Evolutionary conservation across 53 echinoderm and acorn worm species (phyloP), one percentile per base, ranked within the genome.

Genomic region (Crossaster papposus): DNA sequence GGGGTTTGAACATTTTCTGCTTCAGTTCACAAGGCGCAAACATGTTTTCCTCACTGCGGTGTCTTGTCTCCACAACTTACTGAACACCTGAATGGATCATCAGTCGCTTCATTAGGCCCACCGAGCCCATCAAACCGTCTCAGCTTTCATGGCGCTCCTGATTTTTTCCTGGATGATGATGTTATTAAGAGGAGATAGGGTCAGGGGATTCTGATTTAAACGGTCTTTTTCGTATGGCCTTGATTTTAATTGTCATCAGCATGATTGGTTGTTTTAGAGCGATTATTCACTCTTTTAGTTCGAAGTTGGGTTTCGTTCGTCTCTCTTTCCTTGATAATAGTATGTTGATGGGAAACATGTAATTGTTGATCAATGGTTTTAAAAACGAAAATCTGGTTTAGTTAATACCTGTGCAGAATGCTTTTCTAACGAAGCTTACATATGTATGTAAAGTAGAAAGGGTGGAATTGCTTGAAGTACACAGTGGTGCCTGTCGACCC

Each of bases 1-100:
- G n/a, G n/a, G n/a, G n/a, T n/a, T n/a, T 15, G 22, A 4, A 31
- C 11, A 81, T 81, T 64, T 81, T 81, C 58, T 22, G 63, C 81
- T 64, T 63, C 58, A 81, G 81, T 64, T 30, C 32, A 52, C 63
- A 30, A 15, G 54, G 54, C 54, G 54, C 30, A 20, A 32, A 79
- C 54, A 31, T 53, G 54, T 31, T 30, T 14, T 79, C 30, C 29
- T 30, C 30, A 15, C 31, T 79, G 79, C 53, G 53, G 79, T 26
- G 68, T 68, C 68, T 68, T n/a, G 24, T 68, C 9, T 5, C 51
- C 28, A 37, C 51, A 36, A 36, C 44, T 9, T n/a, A 20, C 11
- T 44, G 36, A 78, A 20, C 1, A 24, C 30, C 52, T 51, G 26
- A 17, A 51, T 51, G 26, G 15, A 14, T 53, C 54, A 54, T 15